These are phyloP conservation scores for Oedothorax gibbosus DNA, from an alignment of 1,140 invertebrate genomes.

Conservation along the genomic window DNA sequence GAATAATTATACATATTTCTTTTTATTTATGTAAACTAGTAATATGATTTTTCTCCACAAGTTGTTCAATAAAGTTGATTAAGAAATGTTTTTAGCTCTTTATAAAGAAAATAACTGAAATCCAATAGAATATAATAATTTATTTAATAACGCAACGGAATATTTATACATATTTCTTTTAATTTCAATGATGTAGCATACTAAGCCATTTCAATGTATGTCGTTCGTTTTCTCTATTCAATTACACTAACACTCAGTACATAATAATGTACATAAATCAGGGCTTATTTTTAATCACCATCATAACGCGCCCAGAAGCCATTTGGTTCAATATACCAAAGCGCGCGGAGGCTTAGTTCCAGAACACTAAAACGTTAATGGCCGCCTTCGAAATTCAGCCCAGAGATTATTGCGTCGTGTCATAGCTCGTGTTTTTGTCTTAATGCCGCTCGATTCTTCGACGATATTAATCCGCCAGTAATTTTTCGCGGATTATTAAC, in stretches of 20 bases:
- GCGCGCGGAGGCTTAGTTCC: slow-evolving; percentile 40
- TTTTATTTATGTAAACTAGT: too few species aligned
- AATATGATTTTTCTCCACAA: too few species aligned
- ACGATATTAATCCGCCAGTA: slow-evolving; percentile 48
- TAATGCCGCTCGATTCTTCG: slow-evolving; percentile 40
- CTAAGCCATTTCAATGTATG: not conserved
- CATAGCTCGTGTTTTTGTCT: slow-evolving; percentile 53
- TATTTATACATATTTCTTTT: not conserved
- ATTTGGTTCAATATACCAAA: slow-evolving; percentile 10
- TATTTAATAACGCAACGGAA: not conserved
- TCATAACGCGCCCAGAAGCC: slow-evolving; percentile 29
- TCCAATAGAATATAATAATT: too few species aligned
- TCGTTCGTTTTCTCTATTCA: slow-evolving; percentile 14
- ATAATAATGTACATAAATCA: not conserved
- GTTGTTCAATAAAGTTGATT: too few species aligned
- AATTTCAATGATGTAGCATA: not conserved
- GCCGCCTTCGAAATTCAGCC: slow-evolving; percentile 22
- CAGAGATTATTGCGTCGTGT: slow-evolving; percentile 41
- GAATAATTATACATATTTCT: too few species aligned
- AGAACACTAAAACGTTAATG: slow-evolving; percentile 45
- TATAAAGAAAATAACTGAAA: too few species aligned
- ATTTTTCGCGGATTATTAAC: slow-evolving; percentile 54
- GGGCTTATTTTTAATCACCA: slow-evolving; percentile 45
- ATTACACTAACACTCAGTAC: slow-evolving; percentile 38
- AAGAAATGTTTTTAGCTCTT: too few species aligned